Evolutionary conservation across 2,113 vertebrate species (phyloP), one percentile per base, ranked within the genome.

Genomic region (Actenoides lindsayi): DNA sequence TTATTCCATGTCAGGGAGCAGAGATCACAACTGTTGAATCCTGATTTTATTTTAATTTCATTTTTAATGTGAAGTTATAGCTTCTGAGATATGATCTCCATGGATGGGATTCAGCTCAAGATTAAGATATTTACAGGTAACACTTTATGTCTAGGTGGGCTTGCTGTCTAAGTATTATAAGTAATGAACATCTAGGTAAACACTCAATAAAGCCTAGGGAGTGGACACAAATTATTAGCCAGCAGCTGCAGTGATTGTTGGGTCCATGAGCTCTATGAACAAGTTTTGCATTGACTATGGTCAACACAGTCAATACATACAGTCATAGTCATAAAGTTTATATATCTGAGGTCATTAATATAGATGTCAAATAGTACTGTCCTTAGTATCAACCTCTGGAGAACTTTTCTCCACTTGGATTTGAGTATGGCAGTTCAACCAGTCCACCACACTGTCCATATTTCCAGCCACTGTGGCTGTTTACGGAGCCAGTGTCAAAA

Each of bases 361-460:
- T 31, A 86, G 53, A 18, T 51, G 16, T 68, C 41, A 78, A 73
- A 76, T 10, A 20, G 12, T 39, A 60, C 5, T 17, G 14, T 2
- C 14, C 15, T 1, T 1, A 42, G 19, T 44, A 81, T 42, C 3
- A 1, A 3, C 19, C n/a, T 21, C 16, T 16, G 16, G 30, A 51
- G 42, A 41, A 78, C 5, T 30, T 21, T 9, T 67, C 13, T 62
- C 23, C 31, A 39, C 53, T 4, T 69, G 37, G 16, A 57, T 15
- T 33, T 53, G 16, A 59, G 39, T 5, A 20, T 30, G 12, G 14
- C 12, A 60, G 31, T 59, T 65, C 31, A 87, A 20, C 13, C 20
- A 65, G 31, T 60, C 16, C 27, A 44, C 28, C 8, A 15, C 20
- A 60, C 31, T 35, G 15, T 24, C 50, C 6, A 7, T 69, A 64